A percentile compares a stretch with the other conserved stretches of the same genome.
Evolutionary conservation across 1,140 invertebrate genomes (phyloP).

Genomic region (Bombus terrestris): DNA sequence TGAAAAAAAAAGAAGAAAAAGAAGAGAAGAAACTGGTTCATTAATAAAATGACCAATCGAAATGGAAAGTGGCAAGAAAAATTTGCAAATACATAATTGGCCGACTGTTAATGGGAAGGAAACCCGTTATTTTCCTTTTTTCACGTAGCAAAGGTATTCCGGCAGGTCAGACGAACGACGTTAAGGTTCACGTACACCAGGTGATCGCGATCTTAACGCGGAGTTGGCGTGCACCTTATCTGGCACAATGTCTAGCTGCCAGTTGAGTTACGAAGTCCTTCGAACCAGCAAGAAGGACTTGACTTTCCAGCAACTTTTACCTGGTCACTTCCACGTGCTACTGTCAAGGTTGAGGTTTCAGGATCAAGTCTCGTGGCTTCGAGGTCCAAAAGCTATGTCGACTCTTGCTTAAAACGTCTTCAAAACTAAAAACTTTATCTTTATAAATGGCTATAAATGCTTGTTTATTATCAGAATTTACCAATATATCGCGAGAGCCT

Average conservation of each 20-base stretch:
- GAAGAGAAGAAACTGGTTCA: no score
- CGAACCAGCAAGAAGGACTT: conserved; percentile 25
- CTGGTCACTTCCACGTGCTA: not conserved
- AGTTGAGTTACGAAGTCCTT: conserved; percentile 22
- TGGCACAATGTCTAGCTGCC: conserved; percentile 11
- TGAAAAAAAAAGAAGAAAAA: no score
- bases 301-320: conserved; percentile 32
- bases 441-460: no score
- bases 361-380: not conserved
- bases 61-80: no score
- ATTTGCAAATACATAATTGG: not conserved
- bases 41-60: no score
- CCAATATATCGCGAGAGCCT: no score
- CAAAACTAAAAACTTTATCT: no score
- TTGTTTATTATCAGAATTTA: no score
- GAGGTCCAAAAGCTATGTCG: no score
- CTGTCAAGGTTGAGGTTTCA: conserved; percentile 59
- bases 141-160: not conserved
- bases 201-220: conserved; percentile 74
- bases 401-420: no score
- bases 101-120: not conserved
- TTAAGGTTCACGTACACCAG: conserved; percentile 54
- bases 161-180: conserved; percentile 1
- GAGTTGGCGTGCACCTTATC: conserved; percentile 75
- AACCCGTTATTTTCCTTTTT: not conserved